phyloP scores from a whole-genome alignment of 1,140 invertebrate genomes.

The Rhopalosiphum padi region DNA sequence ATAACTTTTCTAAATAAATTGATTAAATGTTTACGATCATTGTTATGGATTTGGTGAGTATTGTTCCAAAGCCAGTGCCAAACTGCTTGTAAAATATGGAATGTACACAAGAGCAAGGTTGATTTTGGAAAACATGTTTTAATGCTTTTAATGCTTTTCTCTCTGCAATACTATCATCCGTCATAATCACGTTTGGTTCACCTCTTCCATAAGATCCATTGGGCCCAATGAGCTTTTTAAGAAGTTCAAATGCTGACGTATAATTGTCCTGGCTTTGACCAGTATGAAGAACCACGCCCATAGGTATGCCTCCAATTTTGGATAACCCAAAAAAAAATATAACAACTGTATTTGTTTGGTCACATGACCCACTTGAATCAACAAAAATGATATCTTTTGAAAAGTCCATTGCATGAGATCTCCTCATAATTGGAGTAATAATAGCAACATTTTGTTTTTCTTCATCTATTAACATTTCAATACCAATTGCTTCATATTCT shows the following conservation, averaged over 20 bases:
- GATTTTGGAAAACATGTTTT: neutral
- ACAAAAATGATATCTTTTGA: neutral
- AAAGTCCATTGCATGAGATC: neutral
- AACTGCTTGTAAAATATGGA: neutral
- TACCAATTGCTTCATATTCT: neutral
- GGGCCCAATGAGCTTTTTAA: neutral
- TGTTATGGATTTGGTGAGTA: neutral
- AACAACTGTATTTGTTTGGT: neutral
- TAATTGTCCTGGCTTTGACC: neutral
- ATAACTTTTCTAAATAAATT: neutral
- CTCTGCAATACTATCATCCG: neutral
- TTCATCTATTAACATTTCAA: neutral
- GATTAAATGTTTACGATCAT: neutral
- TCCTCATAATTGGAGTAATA: conserved; percentile 5
- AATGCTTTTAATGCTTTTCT: neutral
- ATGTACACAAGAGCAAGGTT: neutral
- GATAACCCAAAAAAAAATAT: neutral
- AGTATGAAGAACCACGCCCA: neutral
- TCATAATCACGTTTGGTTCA: neutral
- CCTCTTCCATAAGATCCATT: neutral
- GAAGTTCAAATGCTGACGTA: neutral
- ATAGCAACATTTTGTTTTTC: neutral
- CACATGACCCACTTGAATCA: neutral
- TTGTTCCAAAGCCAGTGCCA: neutral
- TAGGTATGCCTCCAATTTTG: neutral